Conservation (phyloP, 2,797 vertebrate genomes). For the Delichon dasypus region DNA sequence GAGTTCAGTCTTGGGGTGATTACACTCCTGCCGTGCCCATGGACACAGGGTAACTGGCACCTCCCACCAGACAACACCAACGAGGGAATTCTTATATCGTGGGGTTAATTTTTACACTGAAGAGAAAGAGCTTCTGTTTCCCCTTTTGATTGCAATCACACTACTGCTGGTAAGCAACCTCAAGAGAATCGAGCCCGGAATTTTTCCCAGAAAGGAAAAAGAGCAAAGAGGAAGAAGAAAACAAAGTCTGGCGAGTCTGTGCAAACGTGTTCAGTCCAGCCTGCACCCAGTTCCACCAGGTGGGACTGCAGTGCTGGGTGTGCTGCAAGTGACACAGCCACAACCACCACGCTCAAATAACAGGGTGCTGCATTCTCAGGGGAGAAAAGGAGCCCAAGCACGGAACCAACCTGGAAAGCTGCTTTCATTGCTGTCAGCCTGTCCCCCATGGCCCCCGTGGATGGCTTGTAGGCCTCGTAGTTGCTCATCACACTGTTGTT, state of each 20-base stretch:
- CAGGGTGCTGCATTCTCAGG: not conserved
- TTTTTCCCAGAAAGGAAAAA: not conserved
- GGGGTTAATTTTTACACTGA: not conserved
- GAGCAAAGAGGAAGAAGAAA: not conserved
- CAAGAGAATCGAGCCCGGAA: not conserved
- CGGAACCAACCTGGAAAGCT: conserved; percentile 89
- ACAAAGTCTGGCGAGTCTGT: not conserved
- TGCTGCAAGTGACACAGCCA: not conserved
- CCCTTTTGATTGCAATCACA: not conserved
- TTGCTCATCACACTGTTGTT: conserved; percentile 84
- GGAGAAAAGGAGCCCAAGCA: not conserved
- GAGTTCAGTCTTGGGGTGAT: not conserved
- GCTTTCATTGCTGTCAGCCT: conserved; percentile 95
- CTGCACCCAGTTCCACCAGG: not conserved
- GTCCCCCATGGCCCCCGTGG: conserved; percentile 94
- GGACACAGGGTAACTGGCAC: not conserved
- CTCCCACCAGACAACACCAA: not conserved
- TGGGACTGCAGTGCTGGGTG: not conserved
- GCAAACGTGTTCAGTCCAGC: not conserved
- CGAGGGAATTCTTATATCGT: not conserved
- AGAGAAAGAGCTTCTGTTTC: not conserved
- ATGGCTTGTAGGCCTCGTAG: conserved; percentile 91
- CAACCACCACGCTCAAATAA: not conserved
- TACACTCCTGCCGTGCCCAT: not conserved
- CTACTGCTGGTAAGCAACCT: not conserved